Base-by-base conservation (phyloP, 2,797 vertebrate species). In the Acrocephalus scirpaceus region DNA sequence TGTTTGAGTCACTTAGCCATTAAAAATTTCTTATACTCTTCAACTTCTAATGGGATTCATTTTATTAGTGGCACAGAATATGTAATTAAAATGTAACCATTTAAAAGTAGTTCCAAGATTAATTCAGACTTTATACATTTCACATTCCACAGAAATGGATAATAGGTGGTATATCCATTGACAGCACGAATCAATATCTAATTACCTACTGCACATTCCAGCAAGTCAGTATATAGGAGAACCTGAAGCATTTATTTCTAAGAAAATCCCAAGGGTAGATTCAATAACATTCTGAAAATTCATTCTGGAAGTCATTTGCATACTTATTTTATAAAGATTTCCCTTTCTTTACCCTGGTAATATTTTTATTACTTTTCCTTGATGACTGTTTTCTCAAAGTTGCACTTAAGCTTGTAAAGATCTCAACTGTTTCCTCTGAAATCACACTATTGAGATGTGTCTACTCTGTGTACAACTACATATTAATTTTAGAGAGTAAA, bases 101-200 rank as follows among this genome's bases (percentile, higher is more conserved):
- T 96, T 96, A 95, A 91, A 76, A 58, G 71, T 77, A 95, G 84
- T 97, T 98, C 94, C 87, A 95, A 98, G 96, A 98, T 98, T 96
- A 97, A 96, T 97, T 98, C 92, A 97, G 97, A 98, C 95, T 92
- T 96, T 86, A 96, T 96, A 82, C 94, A 94, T 97, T 97, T 95
- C 92, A 93, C 87, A 93, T 95, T 95, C 87, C 91, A 88, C 36
- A 57, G 92, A 97, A 95, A 97, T 98, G 88, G 96, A 98, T 76
- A 76, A 57, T 53, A 89, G 83, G 96, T 97, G 76, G 94, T 97
- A 98, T 98, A 97, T 96, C 94, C 97, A 98, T 97, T 92, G 98
- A 98, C 98, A 98, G 86, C 7, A 67, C 89, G 69, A 98, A 98
- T 99, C 98, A 95, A 99, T 99, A 99, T 97, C 97, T 98, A 98